Conservation (phyloP, 2,797 vertebrate genomes). For the Cuniculus paca region DNA sequence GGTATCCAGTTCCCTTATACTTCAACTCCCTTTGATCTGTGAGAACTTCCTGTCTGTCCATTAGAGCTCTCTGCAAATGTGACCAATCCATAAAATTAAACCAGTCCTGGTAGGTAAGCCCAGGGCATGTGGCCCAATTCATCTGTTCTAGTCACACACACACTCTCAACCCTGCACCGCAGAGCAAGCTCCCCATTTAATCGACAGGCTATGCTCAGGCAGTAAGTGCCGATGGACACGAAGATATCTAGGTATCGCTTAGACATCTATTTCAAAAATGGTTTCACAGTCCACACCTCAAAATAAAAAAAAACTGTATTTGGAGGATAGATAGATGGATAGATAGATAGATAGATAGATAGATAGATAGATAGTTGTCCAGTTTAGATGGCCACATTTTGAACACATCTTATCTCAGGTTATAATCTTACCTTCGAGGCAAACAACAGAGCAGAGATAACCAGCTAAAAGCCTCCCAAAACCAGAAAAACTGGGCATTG, state of each 20-base stretch:
- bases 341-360: no score
- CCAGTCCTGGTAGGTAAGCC: not conserved
- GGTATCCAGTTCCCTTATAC: not conserved
- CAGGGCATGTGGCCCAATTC: not conserved
- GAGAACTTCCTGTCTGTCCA: slow-evolving; percentile 37
- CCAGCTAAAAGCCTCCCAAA: not conserved
- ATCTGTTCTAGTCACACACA: not conserved
- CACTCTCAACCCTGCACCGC: not conserved
- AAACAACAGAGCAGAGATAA: not conserved
- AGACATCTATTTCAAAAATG: not conserved
- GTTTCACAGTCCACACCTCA: not conserved
- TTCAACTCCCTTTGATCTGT: not conserved
- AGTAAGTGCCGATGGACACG: not conserved
- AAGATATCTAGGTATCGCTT: not conserved
- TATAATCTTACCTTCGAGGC: slow-evolving; percentile 25
- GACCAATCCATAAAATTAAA: not conserved
- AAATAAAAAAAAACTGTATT: not conserved
- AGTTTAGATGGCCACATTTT: slow-evolving; percentile 4
- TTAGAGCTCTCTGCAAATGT: slow-evolving; percentile 16
- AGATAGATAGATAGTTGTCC: no score
- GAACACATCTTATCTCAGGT: not conserved
- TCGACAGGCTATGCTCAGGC: not conserved
- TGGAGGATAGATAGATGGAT: not conserved
- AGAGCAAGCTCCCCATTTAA: not conserved
- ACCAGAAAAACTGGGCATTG: not conserved